A percentile compares a stretch with the other conserved stretches of the same genome.
phyloP scores from a whole-genome alignment of 2,113 vertebrate species.

The Meleagris gallopavo region DNA sequence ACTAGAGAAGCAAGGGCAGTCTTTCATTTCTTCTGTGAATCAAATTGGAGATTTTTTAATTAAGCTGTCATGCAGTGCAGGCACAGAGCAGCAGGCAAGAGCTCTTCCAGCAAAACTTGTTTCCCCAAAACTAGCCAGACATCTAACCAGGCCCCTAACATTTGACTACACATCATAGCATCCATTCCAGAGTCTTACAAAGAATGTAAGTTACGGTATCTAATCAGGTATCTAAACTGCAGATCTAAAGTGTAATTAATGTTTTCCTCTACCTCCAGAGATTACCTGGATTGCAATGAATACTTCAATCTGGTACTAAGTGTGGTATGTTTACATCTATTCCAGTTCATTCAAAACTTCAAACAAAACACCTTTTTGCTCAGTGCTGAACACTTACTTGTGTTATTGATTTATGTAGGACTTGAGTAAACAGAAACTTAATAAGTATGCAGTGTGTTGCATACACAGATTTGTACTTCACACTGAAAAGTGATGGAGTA shows the following conservation, averaged over 20 bases:
- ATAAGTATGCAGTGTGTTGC: not conserved
- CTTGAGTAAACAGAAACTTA: not conserved
- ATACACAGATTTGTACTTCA: not conserved
- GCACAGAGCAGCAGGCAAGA: not conserved
- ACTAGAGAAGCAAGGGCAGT: not conserved
- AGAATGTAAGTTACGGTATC: not conserved
- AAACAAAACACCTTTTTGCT: not conserved
- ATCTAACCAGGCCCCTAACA: accelerated
- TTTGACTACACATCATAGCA: accelerated
- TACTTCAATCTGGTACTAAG: not conserved
- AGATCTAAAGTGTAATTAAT: not conserved
- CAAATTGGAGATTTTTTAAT: accelerated
- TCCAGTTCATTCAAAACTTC: not conserved
- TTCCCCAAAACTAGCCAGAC: accelerated
- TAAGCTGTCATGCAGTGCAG: not conserved
- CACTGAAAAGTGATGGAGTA: not conserved
- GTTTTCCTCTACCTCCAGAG: not conserved
- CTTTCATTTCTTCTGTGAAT: not conserved
- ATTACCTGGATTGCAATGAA: not conserved
- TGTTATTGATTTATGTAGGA: not conserved
- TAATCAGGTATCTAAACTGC: not conserved
- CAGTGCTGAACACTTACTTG: not conserved
- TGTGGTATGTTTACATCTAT: not conserved
- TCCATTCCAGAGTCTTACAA: accelerated
- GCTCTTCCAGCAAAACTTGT: accelerated